phyloP scores from a whole-genome alignment of 2,888 invertebrate genomes.

The Clunio marinus region DNA sequence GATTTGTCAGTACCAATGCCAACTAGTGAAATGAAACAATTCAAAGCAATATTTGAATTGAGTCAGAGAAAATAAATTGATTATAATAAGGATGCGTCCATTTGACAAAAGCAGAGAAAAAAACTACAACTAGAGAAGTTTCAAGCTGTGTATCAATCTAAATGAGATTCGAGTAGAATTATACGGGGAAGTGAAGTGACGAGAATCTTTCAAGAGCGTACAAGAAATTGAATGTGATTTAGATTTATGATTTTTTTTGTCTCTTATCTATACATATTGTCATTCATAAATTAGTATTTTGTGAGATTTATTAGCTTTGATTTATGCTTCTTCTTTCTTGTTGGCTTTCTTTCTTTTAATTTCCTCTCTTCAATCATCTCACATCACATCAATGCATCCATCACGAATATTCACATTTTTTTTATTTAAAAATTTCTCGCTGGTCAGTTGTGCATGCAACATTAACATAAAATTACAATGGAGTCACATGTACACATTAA shows the following conservation, averaged over 20 bases:
- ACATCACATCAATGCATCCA: too few relatives aligned
- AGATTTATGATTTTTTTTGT: constrained; percentile 30
- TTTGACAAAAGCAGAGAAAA: constrained; percentile 29
- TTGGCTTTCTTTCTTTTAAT: too few relatives aligned
- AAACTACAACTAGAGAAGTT: not conserved
- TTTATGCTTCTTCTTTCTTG: constrained; percentile 1
- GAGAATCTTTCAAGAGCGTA: not conserved
- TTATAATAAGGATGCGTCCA: constrained; percentile 39
- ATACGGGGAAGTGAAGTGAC: not conserved
- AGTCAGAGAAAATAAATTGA: constrained; percentile 38
- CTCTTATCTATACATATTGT: too few relatives aligned
- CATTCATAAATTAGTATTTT: not conserved
- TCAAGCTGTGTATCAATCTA: not conserved
- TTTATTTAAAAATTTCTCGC: too few relatives aligned
- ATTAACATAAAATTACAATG: too few relatives aligned
- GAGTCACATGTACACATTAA: too few relatives aligned
- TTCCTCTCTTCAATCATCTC: too few relatives aligned
- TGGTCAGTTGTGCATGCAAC: too few relatives aligned
- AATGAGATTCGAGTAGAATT: not conserved
- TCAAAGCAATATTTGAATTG: constrained; percentile 33
- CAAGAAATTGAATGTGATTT: constrained; percentile 36
- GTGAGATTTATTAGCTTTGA: not conserved
- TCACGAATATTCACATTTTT: too few relatives aligned
- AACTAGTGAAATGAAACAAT: constrained; percentile 34
- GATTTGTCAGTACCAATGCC: too few relatives aligned